Percentiles rank a stretch among this genome's conserved stretches.
phyloP scores from a whole-genome alignment of 1,140 invertebrate genomes.

The Philotrypesis tridentata region DNA sequence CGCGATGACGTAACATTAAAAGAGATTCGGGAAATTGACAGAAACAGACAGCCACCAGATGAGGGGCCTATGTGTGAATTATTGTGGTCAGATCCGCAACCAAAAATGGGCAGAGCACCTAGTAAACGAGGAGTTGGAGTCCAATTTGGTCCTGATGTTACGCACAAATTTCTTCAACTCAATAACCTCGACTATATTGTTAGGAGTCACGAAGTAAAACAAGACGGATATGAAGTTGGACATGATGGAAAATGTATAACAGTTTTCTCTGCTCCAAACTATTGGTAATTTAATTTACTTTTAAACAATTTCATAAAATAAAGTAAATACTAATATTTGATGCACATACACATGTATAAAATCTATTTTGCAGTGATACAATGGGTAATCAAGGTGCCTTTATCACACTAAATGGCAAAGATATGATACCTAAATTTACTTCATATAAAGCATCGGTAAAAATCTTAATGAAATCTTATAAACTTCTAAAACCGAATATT shows the following conservation, averaged over 20 bases:
- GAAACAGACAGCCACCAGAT: constrained; percentile 97
- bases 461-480: constrained; percentile 55
- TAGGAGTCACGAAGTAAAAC: constrained; percentile 98
- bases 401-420: constrained; percentile 94
- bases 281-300: constrained; percentile 83
- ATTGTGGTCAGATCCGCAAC: constrained; percentile 98
- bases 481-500: background rate
- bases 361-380: constrained; percentile 85
- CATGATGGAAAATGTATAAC: constrained; percentile 97
- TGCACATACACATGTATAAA: too few species aligned
- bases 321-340: too few species aligned
- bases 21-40: constrained; percentile 90
- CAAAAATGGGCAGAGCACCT: constrained; percentile 86
- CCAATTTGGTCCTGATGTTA: constrained; percentile 99
- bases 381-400: constrained; percentile 99
- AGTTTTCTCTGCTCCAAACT: constrained; percentile 98
- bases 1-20: constrained; percentile 92
- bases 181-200: constrained; percentile 96
- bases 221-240: constrained; percentile 94
- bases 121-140: constrained; percentile 98
- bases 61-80: constrained; percentile 97
- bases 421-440: constrained; percentile 92
- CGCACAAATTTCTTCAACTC: constrained; percentile 85
- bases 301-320: background rate
- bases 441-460: constrained; percentile 95